A percentile compares a stretch with the other conserved stretches of the same genome.
Conservation (phyloP, 1,140 invertebrate genomes). For the Drosophila teissieri region DNA sequence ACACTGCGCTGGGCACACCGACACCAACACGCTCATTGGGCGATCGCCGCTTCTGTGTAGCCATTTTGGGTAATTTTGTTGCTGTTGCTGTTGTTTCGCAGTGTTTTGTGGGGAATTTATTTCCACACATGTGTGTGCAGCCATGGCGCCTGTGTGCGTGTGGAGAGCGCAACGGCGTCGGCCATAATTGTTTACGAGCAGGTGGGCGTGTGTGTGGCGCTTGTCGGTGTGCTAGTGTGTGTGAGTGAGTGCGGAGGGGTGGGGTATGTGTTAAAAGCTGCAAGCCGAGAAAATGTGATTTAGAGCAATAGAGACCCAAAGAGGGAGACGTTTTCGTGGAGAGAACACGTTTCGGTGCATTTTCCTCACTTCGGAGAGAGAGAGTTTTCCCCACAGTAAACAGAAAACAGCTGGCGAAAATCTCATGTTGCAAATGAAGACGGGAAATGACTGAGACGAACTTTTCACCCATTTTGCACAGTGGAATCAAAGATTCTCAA, state of each 20-base stretch:
- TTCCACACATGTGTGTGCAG: conserved; percentile 33
- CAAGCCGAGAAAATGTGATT: conserved; percentile 48
- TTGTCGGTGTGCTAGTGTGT: conserved; percentile 18
- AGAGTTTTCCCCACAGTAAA: conserved; percentile 49
- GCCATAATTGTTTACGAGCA: conserved; percentile 80
- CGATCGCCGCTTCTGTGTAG: conserved; percentile 71
- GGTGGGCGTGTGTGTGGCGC: conserved; percentile 59
- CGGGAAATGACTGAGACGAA: conserved; percentile 10
- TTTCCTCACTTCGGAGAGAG: conserved; percentile 4
- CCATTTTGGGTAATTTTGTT: conserved; percentile 78
- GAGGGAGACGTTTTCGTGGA: conserved; percentile 5
- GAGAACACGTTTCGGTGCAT: conserved; percentile 2
- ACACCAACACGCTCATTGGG: conserved; percentile 60
- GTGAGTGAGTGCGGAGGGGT: not conserved
- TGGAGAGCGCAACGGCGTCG: conserved; percentile 68
- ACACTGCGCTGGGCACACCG: conserved; percentile 36
- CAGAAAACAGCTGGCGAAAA: conserved; percentile 70
- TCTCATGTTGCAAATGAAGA: not conserved
- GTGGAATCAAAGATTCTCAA: not conserved
- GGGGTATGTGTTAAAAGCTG: conserved; percentile 45
- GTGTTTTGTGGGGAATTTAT: conserved; percentile 49
- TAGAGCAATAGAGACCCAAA: conserved; percentile 20
- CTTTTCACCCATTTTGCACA: conserved; percentile 11
- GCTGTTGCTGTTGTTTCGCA: conserved; percentile 59
- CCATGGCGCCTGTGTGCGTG: conserved; percentile 28